Conservation (phyloP, 1,140 invertebrate species). For the Brachionus plicatilis region DNA sequence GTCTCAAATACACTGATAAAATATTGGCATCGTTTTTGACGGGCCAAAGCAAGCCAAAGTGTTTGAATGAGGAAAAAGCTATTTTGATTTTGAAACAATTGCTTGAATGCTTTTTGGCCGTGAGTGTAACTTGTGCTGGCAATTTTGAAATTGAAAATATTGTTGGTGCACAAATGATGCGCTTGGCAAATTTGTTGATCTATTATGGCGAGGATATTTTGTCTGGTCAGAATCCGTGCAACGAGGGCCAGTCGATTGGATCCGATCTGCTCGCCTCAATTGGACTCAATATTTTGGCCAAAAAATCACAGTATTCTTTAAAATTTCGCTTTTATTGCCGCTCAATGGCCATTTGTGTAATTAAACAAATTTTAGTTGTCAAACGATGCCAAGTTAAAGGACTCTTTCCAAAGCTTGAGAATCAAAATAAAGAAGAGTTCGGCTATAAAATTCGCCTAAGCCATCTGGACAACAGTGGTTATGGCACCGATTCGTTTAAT, state of each 20-base stretch:
- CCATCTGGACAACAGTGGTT: background rate
- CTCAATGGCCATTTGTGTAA: constrained; percentile 23
- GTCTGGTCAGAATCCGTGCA: constrained; percentile 1
- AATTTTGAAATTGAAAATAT: background rate
- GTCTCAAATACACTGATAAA: constrained; percentile 22
- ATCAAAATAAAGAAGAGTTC: background rate
- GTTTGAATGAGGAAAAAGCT: constrained; percentile 15
- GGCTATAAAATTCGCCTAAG: constrained; percentile 1
- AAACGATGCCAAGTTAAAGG: background rate
- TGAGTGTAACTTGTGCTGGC: background rate
- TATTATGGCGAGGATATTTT: constrained; percentile 31
- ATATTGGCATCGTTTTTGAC: constrained; percentile 3
- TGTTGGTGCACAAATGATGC: background rate
- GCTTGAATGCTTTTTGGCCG: background rate
- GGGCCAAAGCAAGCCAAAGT: background rate
- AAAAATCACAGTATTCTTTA: constrained; percentile 23
- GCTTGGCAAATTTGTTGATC: background rate
- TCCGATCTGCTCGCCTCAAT: constrained; percentile 18
- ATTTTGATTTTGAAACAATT: constrained; percentile 17
- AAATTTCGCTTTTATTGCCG: constrained; percentile 36
- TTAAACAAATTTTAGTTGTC: constrained; percentile 23
- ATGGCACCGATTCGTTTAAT: background rate
- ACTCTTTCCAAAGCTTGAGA: background rate
- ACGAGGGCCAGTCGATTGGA: constrained; percentile 15
- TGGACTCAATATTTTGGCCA: constrained; percentile 18